phyloP scores from a whole-genome alignment of 2,888 invertebrate genomes.

The Petrolisthes manimaculis region DNA sequence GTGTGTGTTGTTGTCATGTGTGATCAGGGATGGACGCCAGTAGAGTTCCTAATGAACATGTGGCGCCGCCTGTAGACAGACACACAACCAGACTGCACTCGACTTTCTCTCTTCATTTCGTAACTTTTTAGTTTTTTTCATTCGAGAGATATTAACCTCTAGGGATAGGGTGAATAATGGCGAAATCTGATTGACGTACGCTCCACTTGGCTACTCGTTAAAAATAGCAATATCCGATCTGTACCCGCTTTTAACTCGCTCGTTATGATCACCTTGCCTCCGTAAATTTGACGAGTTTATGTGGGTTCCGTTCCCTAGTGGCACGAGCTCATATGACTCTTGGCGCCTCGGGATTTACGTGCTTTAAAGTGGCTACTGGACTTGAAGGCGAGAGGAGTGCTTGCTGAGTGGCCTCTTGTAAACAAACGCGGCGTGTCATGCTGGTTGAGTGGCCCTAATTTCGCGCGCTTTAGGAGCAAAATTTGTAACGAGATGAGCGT shows the following conservation, averaged over 20 bases:
- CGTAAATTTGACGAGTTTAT: background rate
- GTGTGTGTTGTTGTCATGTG: no score
- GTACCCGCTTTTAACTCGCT: background rate
- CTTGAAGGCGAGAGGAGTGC: background rate
- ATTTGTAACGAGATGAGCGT: no score
- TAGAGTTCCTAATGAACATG: background rate
- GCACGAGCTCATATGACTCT: background rate
- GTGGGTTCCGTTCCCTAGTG: background rate
- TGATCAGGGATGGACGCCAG: background rate
- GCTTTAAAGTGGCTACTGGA: background rate
- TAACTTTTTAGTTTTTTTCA: no score
- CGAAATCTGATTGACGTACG: no score
- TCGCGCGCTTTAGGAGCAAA: no score
- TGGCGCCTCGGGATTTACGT: background rate
- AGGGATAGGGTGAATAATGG: no score
- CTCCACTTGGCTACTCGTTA: no score
- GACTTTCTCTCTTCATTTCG: no score
- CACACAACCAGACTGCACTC: no score
- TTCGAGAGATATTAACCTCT: no score
- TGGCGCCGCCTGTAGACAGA: no score
- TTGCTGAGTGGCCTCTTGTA: background rate
- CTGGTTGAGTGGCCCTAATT: background rate
- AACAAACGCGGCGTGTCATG: no score
- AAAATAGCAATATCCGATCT: background rate
- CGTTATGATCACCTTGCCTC: background rate